Percentiles rank a stretch among this genome's conserved stretches.
Evolutionary conservation across 1,140 invertebrate species (phyloP).

Genomic region (Rhagoletis zephyria): DNA sequence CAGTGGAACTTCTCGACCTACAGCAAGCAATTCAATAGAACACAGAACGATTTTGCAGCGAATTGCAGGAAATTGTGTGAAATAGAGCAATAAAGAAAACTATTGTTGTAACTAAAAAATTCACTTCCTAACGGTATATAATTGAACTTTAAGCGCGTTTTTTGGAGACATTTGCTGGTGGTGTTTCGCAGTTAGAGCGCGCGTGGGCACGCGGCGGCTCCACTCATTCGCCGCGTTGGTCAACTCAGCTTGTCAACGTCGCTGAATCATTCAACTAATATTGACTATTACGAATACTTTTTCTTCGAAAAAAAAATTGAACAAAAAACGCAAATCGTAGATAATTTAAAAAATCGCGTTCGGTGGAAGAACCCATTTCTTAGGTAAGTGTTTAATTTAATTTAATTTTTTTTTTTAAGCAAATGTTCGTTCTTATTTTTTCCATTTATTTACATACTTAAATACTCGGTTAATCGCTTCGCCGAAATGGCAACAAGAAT

Average conservation of each 20-base stretch:
- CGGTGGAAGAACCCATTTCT: not conserved
- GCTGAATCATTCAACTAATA: slow-evolving; percentile 46
- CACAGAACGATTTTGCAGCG: not conserved
- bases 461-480: not conserved
- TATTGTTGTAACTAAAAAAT: too few species aligned
- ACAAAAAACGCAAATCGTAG: not conserved
- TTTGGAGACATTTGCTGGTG: not conserved
- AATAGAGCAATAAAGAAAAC: not conserved
- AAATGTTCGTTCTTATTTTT: too few species aligned
- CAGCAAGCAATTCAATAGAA: not conserved
- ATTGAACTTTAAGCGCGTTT: too few species aligned
- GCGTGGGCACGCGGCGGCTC: not conserved
- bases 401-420: not conserved
- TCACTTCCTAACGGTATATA: too few species aligned
- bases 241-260: not conserved
- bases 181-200: not conserved
- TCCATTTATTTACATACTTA: not conserved
- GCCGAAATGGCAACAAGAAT: not conserved
- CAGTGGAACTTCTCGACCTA: slow-evolving; percentile 41
- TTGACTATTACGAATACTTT: not conserved
- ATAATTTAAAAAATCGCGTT: not conserved
- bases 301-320: slow-evolving; percentile 1
- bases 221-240: slow-evolving; percentile 16
- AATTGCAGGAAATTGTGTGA: not conserved
- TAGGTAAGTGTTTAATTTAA: slow-evolving; percentile 10